phyloP scores from a whole-genome alignment of 2,113 vertebrate genomes.

The Ceyx margarethae region DNA sequence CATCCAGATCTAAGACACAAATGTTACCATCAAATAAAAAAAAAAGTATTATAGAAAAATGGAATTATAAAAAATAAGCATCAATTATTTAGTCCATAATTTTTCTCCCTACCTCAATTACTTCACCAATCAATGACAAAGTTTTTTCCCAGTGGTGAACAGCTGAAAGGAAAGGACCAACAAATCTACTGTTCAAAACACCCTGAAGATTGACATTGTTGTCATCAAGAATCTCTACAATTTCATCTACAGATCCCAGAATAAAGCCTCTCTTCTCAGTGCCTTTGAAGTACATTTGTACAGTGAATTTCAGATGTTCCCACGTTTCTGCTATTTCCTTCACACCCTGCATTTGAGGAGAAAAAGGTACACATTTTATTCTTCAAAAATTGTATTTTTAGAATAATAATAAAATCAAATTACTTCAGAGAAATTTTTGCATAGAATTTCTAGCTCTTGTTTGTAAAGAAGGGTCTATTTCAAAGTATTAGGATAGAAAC shows the following conservation, averaged over 20 bases:
- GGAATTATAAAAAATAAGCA: not conserved
- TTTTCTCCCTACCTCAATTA: constrained; percentile 84
- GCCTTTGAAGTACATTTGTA: constrained; percentile 87
- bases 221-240: constrained; percentile 89
- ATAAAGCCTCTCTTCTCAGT: constrained; percentile 85
- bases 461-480: not conserved
- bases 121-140: constrained; percentile 90
- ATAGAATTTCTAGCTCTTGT: not conserved
- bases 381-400: not conserved
- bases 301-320: constrained; percentile 88
- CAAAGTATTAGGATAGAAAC: not conserved
- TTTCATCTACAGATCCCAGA: constrained; percentile 87
- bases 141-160: constrained; percentile 91
- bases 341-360: constrained; percentile 77
- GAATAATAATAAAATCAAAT: not conserved
- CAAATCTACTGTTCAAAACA: constrained; percentile 88
- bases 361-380: not conserved
- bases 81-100: not conserved
- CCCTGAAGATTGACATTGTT: constrained; percentile 90
- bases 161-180: constrained; percentile 86
- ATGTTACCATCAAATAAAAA: not conserved
- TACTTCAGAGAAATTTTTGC: not conserved
- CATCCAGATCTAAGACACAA: constrained; percentile 84
- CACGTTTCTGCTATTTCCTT: constrained; percentile 90
- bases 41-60: not conserved